These are phyloP conservation scores for Andrena flavipes DNA, from an alignment of 2,888 invertebrate genomes.

Conservation along the genomic window DNA sequence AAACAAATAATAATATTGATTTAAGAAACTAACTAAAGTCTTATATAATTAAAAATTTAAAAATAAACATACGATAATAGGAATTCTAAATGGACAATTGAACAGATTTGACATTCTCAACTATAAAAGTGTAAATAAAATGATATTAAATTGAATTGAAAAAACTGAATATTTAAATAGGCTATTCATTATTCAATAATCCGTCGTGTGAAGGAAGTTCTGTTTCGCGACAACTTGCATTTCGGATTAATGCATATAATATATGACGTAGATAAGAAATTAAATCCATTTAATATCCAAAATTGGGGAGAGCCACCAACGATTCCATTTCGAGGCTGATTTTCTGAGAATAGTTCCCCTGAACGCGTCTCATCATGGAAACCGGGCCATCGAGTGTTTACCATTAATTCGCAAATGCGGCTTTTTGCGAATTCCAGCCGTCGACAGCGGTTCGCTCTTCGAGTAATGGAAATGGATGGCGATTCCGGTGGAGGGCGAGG, in stretches of 20 bases:
- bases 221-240: neutral
- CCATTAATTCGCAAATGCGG: conserved; percentile 64
- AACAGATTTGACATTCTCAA: no score
- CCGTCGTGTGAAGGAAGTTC: neutral
- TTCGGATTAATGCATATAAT: neutral
- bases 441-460: conserved; percentile 37
- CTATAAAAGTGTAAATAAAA: no score
- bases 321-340: neutral
- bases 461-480: conserved; percentile 36
- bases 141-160: no score
- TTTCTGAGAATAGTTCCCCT: neutral
- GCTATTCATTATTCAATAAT: neutral
- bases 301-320: neutral
- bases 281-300: neutral
- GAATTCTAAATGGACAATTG: no score
- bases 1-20: no score
- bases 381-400: conserved; percentile 45
- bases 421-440: conserved; percentile 47
- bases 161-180: no score
- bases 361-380: conserved; percentile 7
- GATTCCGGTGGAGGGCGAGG: conserved; percentile 12
- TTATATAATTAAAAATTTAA: no score
- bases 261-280: neutral
- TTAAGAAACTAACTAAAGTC: no score
- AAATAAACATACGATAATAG: no score